Evolutionary conservation across 2,888 invertebrate genomes (phyloP).

Genomic region (Phasia obesa): DNA sequence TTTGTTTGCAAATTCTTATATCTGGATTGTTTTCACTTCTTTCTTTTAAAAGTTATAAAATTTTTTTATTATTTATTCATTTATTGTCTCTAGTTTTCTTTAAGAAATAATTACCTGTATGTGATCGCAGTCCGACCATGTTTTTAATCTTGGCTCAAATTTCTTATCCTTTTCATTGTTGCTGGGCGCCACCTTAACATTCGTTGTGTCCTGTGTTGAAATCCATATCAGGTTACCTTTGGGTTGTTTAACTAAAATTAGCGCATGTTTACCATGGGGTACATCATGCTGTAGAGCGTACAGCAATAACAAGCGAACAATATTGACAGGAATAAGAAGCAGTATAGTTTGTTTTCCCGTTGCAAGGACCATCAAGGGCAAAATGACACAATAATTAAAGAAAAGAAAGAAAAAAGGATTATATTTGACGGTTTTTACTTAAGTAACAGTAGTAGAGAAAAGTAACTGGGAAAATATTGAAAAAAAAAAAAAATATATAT

Average conservation of each 20-base stretch:
- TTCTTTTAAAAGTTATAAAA: background rate
- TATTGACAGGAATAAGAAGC: slow-evolving; percentile 13
- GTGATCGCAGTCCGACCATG: slow-evolving; percentile 94
- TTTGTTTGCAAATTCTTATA: background rate
- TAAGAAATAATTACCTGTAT: slow-evolving; percentile 84
- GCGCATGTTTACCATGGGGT: slow-evolving; percentile 93
- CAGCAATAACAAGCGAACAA: background rate
- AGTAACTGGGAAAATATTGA: background rate
- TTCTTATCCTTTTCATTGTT: slow-evolving; percentile 84
- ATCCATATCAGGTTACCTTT: slow-evolving; percentile 93
- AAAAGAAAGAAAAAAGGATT: slow-evolving; percentile 63
- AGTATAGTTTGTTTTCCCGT: slow-evolving; percentile 2
- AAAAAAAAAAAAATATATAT: too few relatives aligned
- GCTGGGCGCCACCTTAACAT: slow-evolving; percentile 84
- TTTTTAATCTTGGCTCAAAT: slow-evolving; percentile 84
- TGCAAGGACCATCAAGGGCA: slow-evolving; percentile 6
- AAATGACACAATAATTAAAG: slow-evolving; percentile 42
- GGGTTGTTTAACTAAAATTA: slow-evolving; percentile 92
- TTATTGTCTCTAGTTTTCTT: background rate
- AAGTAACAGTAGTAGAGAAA: background rate
- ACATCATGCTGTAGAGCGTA: slow-evolving; percentile 86
- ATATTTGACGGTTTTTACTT: slow-evolving; percentile 4
- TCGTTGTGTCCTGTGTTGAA: slow-evolving; percentile 88
- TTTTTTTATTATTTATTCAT: background rate
- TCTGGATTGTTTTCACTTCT: background rate